Evolutionary conservation across 2,113 vertebrate genomes (phyloP), one percentile per base, ranked within the genome.

Genomic region (Seriola quinqueradiata): DNA sequence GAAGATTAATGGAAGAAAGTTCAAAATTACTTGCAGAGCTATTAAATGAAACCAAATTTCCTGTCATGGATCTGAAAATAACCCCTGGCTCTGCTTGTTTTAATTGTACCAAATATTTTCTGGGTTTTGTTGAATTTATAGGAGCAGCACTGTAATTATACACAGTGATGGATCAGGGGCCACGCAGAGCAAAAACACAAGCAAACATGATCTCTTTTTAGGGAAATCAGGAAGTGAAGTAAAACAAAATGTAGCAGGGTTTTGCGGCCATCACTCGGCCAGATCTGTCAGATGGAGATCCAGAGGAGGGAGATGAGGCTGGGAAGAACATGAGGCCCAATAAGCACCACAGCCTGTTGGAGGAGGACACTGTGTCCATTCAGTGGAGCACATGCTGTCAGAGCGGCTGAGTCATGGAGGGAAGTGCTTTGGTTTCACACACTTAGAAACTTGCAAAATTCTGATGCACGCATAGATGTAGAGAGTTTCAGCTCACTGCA

Each of bases 201-300:
- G 77, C 65, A 88, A 84, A 85, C 74, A 75, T 5, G 48, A 36
- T 67, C 71, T 80, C 64, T 75, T 85, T 69, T 79, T 50, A 60
- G 68, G 76, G 64, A 57, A 76, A 85, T 70, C 11, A 9, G 3
- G 21, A 79, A 55, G 66, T 68, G 28, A 80, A 66, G 66, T 57
- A 55, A 55, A 87, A 74, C 60, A 70, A 67, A 48, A 12, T 21
- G 19, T 34, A 14, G 44, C 14, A 4, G 77, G 54, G 73, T 5
- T 75, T 77, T 61, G 28, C 46, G 23, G 42, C 75, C 84, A 74
- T 84, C 70, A 48, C 68, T 79, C 64, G 55, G 60, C 21, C 67
- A 42, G 66, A 68, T 74, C 69, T 55, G 81, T 77, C 84, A 72
- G 54, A 67, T 21, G 32, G 59, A 72, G 34, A 61, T 64, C 57